These are phyloP conservation scores for Anas bahamensis DNA, from an alignment of 2,797 vertebrate genomes.

Conservation along the genomic window DNA sequence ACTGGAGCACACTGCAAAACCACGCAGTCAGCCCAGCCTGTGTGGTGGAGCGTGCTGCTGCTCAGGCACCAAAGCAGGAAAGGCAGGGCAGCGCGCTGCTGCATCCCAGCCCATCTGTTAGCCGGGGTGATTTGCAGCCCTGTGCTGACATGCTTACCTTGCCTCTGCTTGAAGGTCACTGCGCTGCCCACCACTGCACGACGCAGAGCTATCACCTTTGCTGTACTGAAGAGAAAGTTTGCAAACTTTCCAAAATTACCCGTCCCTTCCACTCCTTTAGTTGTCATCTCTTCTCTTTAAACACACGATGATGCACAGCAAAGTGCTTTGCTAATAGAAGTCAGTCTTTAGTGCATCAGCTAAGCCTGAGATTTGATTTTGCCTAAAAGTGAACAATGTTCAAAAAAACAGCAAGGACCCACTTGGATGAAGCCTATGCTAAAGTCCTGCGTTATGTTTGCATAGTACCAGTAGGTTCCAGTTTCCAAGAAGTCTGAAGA, in stretches of 20 bases:
- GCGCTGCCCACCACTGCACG: not conserved
- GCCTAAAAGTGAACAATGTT: not conserved
- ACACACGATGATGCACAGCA: not conserved
- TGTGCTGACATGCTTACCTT: not conserved
- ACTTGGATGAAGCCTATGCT: not conserved
- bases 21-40: fast-evolving
- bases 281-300: not conserved
- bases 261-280: not conserved
- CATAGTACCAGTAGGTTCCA: not conserved
- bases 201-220: not conserved
- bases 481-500: not conserved
- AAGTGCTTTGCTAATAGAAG: not conserved
- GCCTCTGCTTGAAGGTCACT: not conserved
- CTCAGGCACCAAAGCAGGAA: not conserved
- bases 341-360: not conserved
- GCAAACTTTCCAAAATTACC: not conserved
- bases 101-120: not conserved
- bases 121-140: not conserved
- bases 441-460: too few species aligned
- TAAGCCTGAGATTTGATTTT: not conserved
- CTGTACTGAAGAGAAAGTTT: not conserved
- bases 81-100: not conserved
- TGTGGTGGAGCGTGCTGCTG: fast-evolving
- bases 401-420: not conserved
- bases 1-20: not conserved